These are phyloP conservation scores for Dasypus novemcinctus DNA, from an alignment of 2,113 vertebrate species.

Conservation along the genomic window DNA sequence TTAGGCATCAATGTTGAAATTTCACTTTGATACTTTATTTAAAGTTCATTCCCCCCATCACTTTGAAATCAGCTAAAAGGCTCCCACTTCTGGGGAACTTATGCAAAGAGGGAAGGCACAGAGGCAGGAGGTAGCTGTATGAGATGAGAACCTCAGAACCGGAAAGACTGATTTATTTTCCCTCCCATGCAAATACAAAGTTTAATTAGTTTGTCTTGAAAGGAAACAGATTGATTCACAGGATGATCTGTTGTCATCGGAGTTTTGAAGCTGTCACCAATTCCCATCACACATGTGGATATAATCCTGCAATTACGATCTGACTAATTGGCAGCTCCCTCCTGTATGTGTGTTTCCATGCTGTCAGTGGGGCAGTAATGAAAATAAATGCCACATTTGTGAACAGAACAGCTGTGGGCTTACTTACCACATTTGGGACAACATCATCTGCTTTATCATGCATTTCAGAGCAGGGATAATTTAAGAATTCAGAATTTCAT, in stretches of 20 bases:
- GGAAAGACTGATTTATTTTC: background rate
- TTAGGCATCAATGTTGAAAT: fast-evolving
- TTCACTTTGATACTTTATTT: background rate
- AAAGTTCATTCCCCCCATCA: fast-evolving
- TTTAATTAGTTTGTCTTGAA: conserved; percentile 78
- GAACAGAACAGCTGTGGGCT: conserved; percentile 84
- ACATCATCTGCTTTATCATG: conserved; percentile 82
- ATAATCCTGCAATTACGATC: conserved; percentile 66
- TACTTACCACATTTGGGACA: conserved; percentile 82
- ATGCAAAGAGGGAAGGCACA: background rate
- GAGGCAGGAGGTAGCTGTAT: fast-evolving
- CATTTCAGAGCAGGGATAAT: conserved; percentile 80
- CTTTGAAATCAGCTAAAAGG: background rate
- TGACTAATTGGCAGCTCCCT: conserved; percentile 77
- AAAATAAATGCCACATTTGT: conserved; percentile 80
- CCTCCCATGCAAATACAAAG: conserved; percentile 44
- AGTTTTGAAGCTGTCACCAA: conserved; percentile 40
- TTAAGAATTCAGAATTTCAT: conserved; percentile 77
- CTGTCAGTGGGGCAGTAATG: conserved; percentile 79
- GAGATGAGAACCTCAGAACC: background rate
- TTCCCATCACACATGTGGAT: conserved; percentile 50
- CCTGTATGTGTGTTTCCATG: conserved; percentile 76
- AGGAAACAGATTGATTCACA: conserved; percentile 53
- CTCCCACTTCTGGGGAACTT: background rate
- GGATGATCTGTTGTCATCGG: conserved; percentile 59